Evolutionary conservation across 2,113 vertebrate species (phyloP), one percentile per base, ranked within the genome.

Genomic region (Rhagologus leucostigma): DNA sequence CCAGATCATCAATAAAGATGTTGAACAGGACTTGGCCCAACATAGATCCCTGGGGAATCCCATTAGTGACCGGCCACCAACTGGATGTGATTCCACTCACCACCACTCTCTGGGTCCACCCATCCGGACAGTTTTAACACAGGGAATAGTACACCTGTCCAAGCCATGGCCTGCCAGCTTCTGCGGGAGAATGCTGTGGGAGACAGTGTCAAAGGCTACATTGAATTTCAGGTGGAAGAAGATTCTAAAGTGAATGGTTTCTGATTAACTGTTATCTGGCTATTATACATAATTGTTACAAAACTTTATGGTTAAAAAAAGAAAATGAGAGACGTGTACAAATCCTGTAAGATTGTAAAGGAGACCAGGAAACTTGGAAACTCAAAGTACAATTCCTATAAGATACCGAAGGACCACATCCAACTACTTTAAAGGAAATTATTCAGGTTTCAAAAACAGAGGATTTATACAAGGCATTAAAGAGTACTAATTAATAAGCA

Each of bases 31-130:
- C 59, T 50, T 12, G 18, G 16, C 7, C 6, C 9, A 35, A 21
- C 10, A 64, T 2, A 35, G 14, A 26, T 24, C 26, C 35, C 17
- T 35, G 26, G 23, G 17, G 24, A 73, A 27, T 49, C 15, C 15
- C 9, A 14, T 13, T 11, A 47, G 5, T 17, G 30, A n/a, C 24
- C 0, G 0, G 10, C 4, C 15, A 65, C 3, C 4, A 73, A 23
- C 6, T 19, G 12, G 37, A 33, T 33, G 27, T 5, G 19, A 19
- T 64, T 80, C 10, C 44, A 27, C 22, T 42, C 26, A 27, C 26
- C 11, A n/a, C 24, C 10, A 13, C 8, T 44, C 27, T 20, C 37
- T 74, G 27, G 7, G 6, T 42, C 15, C 9, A 7, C 22, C 16
- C 44, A 44, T 59, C 33, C 23, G n/a, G 10, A n/a, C 27, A 20